A percentile compares a stretch with the other conserved stretches of the same genome.
These are phyloP conservation scores for Patella caerulea DNA, from an alignment of 2,888 invertebrate species.

Conservation along the genomic window DNA sequence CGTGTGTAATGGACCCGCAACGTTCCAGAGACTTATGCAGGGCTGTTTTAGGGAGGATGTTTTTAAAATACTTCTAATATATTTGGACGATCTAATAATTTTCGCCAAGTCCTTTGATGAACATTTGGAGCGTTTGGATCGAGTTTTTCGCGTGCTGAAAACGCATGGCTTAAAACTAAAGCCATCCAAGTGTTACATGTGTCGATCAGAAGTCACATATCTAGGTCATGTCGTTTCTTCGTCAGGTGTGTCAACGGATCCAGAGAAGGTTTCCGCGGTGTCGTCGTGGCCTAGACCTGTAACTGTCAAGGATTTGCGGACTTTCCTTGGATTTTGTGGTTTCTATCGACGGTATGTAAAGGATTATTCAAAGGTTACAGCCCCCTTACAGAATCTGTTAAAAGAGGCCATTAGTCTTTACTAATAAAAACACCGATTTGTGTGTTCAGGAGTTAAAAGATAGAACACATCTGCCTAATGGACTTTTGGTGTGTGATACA, in stretches of 20 bases:
- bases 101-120: conserved; percentile 17
- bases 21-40: conserved; percentile 28
- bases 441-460: not conserved
- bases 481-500: not conserved
- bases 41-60: conserved; percentile 21
- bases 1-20: too few species aligned
- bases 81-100: conserved; percentile 22
- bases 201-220: conserved; percentile 10
- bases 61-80: conserved; percentile 21
- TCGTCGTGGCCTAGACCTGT: too few species aligned
- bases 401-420: too few species aligned
- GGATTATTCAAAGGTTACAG: too few species aligned
- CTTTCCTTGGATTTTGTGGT: too few species aligned
- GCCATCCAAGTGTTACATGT: conserved; percentile 22
- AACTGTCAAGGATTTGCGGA: too few species aligned
- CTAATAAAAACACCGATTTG: too few species aligned
- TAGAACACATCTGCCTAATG: not conserved
- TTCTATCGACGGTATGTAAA: too few species aligned
- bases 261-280: too few species aligned
- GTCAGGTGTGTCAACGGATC: conserved; percentile 18
- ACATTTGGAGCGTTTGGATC: conserved; percentile 20
- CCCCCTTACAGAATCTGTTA: not conserved
- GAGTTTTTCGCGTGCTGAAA: conserved; percentile 15
- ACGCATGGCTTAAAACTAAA: conserved; percentile 25
- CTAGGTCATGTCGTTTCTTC: conserved; percentile 21